phyloP scores from a whole-genome alignment of 53 echinoderm and acorn worm genomes.

The Henricia sp. region DNA sequence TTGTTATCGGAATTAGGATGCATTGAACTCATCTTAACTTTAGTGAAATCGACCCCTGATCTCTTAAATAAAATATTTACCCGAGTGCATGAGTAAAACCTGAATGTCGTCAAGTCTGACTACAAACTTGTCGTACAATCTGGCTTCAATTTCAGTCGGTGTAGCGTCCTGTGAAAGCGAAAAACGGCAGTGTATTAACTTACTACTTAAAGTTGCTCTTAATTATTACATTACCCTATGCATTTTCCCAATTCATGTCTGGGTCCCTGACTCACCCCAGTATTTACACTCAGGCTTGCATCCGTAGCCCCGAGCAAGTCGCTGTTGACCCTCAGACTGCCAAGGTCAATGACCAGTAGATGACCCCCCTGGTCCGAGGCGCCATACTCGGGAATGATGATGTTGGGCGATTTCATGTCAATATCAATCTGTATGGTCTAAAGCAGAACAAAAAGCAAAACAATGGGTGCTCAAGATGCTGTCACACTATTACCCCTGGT shows the following conservation, averaged over 20 bases:
- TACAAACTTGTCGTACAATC: conserved; percentile 93
- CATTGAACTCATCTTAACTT: too few relatives aligned
- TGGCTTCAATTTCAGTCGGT: conserved; percentile 91
- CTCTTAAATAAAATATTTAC: conserved; percentile 60
- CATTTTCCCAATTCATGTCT: too few relatives aligned
- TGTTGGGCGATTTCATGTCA: conserved; percentile 95
- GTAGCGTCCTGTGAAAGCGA: conserved; percentile 82
- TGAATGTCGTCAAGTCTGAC: conserved; percentile 89
- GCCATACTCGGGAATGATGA: conserved; percentile 96
- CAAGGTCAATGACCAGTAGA: conserved; percentile 88
- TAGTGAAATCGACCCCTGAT: too few relatives aligned
- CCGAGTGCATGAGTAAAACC: conserved; percentile 79
- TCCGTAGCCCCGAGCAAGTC: conserved; percentile 79
- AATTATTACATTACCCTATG: too few relatives aligned
- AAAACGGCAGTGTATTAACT: not conserved
- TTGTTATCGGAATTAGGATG: too few relatives aligned
- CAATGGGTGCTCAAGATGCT: too few relatives aligned
- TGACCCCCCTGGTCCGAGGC: conserved; percentile 84
- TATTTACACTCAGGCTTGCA: conserved; percentile 42
- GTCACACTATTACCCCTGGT: too few relatives aligned
- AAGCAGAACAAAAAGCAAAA: not conserved
- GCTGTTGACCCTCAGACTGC: conserved; percentile 94
- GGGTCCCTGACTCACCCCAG: conserved; percentile 91
- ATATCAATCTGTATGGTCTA: conserved; percentile 95
- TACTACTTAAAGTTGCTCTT: too few relatives aligned